phyloP scores from a whole-genome alignment of 2,113 vertebrate species.

The Solea senegalensis region DNA sequence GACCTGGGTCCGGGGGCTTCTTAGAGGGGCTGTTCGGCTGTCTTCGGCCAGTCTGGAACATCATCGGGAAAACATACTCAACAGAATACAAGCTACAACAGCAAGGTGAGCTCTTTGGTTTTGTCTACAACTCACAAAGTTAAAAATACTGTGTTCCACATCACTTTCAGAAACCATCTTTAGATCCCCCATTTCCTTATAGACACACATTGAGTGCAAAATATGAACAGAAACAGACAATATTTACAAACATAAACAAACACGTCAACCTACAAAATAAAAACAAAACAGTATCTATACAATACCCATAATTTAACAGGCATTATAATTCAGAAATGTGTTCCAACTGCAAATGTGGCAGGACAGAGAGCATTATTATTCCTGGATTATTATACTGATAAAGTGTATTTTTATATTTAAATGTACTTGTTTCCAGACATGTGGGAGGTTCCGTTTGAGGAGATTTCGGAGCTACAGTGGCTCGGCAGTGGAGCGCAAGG shows the following conservation, averaged over 20 bases:
- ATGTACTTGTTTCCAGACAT: slow-evolving; percentile 82
- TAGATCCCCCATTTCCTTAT: not conserved
- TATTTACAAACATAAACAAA: too few relatives aligned
- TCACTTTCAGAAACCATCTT: slow-evolving; percentile 20
- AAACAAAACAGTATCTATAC: too few relatives aligned
- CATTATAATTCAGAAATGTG: too few relatives aligned
- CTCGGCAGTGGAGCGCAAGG: slow-evolving; percentile 97
- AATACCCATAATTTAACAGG: too few relatives aligned
- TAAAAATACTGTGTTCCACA: too few relatives aligned
- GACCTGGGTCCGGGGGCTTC: slow-evolving; percentile 88
- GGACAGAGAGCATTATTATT: too few relatives aligned
- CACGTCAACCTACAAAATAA: too few relatives aligned
- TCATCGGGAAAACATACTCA: slow-evolving; percentile 97
- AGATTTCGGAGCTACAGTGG: slow-evolving; percentile 99
- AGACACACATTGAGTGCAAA: too few relatives aligned
- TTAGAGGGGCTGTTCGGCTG: slow-evolving; percentile 97
- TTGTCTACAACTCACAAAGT: not conserved
- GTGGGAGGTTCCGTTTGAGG: slow-evolving; percentile 98
- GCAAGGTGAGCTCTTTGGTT: slow-evolving; percentile 86
- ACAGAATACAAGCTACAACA: slow-evolving; percentile 98
- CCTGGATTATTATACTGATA: not conserved
- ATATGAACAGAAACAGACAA: too few relatives aligned
- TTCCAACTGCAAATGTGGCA: too few relatives aligned
- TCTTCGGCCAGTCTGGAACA: slow-evolving; percentile 96
- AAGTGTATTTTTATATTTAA: not conserved